Evolutionary conservation across 2,888 invertebrate species (phyloP), one percentile per base, ranked within the genome.

Genomic region (Oasisia sp.): DNA sequence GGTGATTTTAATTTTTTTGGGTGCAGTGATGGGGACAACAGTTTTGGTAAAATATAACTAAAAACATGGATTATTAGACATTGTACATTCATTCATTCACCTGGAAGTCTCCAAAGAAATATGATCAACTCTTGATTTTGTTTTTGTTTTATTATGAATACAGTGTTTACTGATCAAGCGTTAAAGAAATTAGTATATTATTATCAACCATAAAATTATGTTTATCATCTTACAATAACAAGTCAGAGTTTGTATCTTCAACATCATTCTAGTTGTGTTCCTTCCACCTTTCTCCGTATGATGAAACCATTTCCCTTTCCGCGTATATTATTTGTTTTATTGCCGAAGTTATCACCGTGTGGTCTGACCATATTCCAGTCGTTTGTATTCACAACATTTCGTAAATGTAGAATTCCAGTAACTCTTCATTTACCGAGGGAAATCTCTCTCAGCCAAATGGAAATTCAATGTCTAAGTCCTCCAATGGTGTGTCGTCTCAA

Each of bases 371-470:
- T n/a, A 74, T 74, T 74, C 74, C 27, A 27, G 74, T 74, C 74
- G 27, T 74, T 74, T 74, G 74, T 74, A 74, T 74, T 74, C 74
- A 27, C 74, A n/a, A 27, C 19, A 74, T 27, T 74, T 74, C 74
- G n/a, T 74, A 27, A 74, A 74, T 27, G n/a, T n/a, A 74, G 74
- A n/a, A 74, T 27, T 74, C 74, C 74, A 74, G 74, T 74, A 74
- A 74, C 74, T 74, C 74, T 27, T n/a, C 74, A 74, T 19, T 19
- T n/a, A 19, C 74, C 74, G 19, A n/a, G 27, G 74, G 74, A 74
- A 74, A 74, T 74, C 74, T 74, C 58, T 58, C 27, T n/a, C 74
- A 74, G 74, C 74, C 74, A 74, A 74, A 74, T 74, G 74, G 74
- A 74, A 74, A 74, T 74, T 74, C 74, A 74, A 74, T 74, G 74